A percentile compares a stretch with the other conserved stretches of the same genome.
phyloP scores from a whole-genome alignment of 2,113 vertebrate genomes.

The Coturnix japonica region DNA sequence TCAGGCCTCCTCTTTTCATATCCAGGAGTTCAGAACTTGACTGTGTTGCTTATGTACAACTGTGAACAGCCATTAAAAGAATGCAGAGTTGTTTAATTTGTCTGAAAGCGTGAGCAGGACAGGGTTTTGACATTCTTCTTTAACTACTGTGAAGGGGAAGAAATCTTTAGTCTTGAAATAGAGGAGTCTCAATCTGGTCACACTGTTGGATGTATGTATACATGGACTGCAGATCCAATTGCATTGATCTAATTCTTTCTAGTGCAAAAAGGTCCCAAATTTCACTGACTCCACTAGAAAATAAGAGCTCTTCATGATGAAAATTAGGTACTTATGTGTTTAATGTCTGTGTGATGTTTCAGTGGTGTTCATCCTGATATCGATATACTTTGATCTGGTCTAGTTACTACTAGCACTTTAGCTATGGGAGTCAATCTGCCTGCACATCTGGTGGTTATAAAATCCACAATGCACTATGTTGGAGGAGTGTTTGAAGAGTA shows the following conservation, averaged over 20 bases:
- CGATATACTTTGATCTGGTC: slow-evolving; percentile 59
- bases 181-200: neutral
- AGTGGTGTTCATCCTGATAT: slow-evolving; percentile 10
- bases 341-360: neutral
- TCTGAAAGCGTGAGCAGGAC: neutral
- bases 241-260: neutral
- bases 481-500: slow-evolving; percentile 95
- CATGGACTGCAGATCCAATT: neutral
- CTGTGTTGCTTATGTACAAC: neutral
- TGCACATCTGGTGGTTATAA: slow-evolving; percentile 96
- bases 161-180: neutral
- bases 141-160: neutral
- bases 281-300: neutral
- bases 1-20: neutral
- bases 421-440: slow-evolving; percentile 98
- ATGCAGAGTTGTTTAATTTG: neutral
- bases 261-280: neutral
- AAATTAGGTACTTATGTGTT: neutral
- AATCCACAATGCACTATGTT: slow-evolving; percentile 95
- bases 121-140: neutral
- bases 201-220: neutral
- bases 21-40: neutral
- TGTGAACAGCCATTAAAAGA: neutral
- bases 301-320: neutral
- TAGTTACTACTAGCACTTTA: slow-evolving; percentile 97